Evolutionary conservation across 2,888 invertebrate genomes (phyloP), one percentile per base, ranked within the genome.

Genomic region (Rhagonycha lutea): DNA sequence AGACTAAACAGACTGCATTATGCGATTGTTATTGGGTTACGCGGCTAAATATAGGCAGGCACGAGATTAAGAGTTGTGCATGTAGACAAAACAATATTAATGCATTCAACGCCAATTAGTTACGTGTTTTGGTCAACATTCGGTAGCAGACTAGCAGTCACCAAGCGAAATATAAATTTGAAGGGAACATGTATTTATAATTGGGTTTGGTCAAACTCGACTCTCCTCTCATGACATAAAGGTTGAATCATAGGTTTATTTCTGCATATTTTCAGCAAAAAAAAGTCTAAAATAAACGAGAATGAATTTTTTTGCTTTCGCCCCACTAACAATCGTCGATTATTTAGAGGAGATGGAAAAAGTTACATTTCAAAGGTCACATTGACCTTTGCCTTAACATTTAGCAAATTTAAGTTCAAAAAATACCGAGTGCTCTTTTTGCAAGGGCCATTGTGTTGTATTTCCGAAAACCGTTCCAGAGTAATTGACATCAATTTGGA

Each of bases 1-100:
- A 7, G 47, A 47, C n/a, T 2, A 7, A 47, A 76, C 67, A 74
- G 77, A 79, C 74, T 75, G 77, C 76, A 79, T 77, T 77, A 79
- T 75, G 73, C n/a, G 47, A 47, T 47, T 47, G 14, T 69, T 69
- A 18, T 68, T 28, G 23, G 14, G 68, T n/a, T n/a, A 7, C 7
- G 47, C n/a, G 14, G 32, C 23, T 32, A 60, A 23, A 23, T 23
- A 32, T 47, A 29, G 32, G 69, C 14, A 28, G 10, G 68, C n/a
- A 5, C 47, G 47, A n/a, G 32, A 69, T 69, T 60, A 47, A 68
- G 68, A 73, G 69, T 73, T 28, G 24, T 62, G 32, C 47, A 63
- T n/a, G 69, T 67, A 75, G 75, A 75, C 75, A 75, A 71, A 75
- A 75, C 74, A 74, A 47, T 47, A 62, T 29, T 62, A 24, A 67